A percentile compares a stretch with the other conserved stretches of the same genome.
phyloP scores from a whole-genome alignment of 92 coral and sea anemone species.

The Phenganax subtilis region DNA sequence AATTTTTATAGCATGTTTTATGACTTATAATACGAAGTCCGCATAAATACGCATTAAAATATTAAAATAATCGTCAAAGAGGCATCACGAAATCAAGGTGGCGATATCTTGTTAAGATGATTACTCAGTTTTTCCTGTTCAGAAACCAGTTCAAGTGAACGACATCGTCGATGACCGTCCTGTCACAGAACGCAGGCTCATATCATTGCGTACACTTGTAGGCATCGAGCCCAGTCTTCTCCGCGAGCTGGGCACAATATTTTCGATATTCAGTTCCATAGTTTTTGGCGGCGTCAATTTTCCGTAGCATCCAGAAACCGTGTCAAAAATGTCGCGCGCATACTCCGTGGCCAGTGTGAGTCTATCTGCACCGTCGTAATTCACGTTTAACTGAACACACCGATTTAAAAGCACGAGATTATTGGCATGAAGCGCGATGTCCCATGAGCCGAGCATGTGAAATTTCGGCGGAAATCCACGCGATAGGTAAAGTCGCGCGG shows the following conservation, averaged over 20 bases:
- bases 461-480: slow-evolving; percentile 45
- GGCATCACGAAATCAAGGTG: background rate
- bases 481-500: slow-evolving; percentile 42
- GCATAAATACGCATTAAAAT: background rate
- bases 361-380: slow-evolving; percentile 29
- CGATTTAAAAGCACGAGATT: slow-evolving; percentile 26
- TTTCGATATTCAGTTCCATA: slow-evolving; percentile 4
- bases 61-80: background rate
- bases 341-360: slow-evolving; percentile 27
- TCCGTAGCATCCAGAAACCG: slow-evolving; percentile 13
- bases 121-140: background rate
- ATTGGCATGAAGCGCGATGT: slow-evolving; percentile 29
- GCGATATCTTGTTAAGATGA: background rate
- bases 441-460: slow-evolving; percentile 36
- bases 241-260: slow-evolving; percentile 5
- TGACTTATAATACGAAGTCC: no score
- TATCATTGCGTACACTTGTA: slow-evolving; percentile 30
- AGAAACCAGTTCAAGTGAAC: background rate
- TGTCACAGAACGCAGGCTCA: slow-evolving; percentile 15
- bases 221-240: slow-evolving; percentile 35
- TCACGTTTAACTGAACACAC: slow-evolving; percentile 26
- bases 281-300: slow-evolving; percentile 7
- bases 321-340: slow-evolving; percentile 33
- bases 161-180: slow-evolving; percentile 8
- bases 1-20: no score